These are phyloP conservation scores for Mormyrops attenuatus DNA, from an alignment of 2,797 vertebrate genomes.

Conservation along the genomic window DNA sequence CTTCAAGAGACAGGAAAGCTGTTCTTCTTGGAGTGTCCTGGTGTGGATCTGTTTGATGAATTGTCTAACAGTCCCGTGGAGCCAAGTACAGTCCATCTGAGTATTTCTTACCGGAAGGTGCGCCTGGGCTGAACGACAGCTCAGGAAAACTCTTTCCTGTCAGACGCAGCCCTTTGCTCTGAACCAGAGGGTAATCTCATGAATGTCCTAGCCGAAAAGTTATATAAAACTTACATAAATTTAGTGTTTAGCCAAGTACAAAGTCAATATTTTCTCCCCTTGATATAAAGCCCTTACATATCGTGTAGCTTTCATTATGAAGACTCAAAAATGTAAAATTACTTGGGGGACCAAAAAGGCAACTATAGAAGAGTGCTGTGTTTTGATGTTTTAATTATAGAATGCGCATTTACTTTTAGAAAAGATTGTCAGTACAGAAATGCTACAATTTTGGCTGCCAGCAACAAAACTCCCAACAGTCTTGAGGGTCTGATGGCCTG, in stretches of 20 bases:
- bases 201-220: constrained; percentile 34
- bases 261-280: constrained; percentile 39
- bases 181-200: constrained; percentile 46
- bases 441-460: constrained; percentile 54
- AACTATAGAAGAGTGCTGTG: constrained; percentile 56
- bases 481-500: constrained; percentile 37
- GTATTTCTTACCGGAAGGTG: background rate
- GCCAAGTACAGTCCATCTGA: background rate
- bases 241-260: constrained; percentile 45
- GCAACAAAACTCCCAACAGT: constrained; percentile 39
- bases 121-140: background rate
- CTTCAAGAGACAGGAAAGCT: background rate
- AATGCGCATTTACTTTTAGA: constrained; percentile 44
- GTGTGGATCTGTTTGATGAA: constrained; percentile 35
- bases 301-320: background rate
- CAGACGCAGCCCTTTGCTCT: constrained; percentile 21
- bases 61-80: constrained; percentile 40
- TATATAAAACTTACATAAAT: constrained; percentile 22
- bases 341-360: constrained; percentile 47
- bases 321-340: constrained; percentile 39
- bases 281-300: constrained; percentile 62
- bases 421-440: constrained; percentile 66
- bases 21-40: background rate
- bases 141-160: background rate
- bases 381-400: constrained; percentile 37